Conservation (phyloP, 2,888 invertebrate species). For the Archips crataeganus region DNA sequence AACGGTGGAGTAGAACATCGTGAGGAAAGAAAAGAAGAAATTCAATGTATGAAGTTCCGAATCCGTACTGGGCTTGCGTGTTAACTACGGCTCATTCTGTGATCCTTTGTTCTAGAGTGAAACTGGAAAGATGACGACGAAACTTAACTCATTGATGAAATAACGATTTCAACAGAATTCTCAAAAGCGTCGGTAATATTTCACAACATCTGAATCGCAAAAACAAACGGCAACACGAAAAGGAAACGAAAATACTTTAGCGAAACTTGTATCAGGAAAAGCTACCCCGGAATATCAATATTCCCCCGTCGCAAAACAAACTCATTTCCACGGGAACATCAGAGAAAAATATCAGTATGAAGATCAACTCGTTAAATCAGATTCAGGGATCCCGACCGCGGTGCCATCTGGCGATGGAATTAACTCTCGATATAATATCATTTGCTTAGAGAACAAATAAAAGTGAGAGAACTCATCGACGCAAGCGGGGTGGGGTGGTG, state of each 20-base stretch:
- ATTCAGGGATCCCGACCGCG: slow-evolving; percentile 39
- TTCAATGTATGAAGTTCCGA: no score
- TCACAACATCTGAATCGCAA: neutral
- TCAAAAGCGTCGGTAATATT: neutral
- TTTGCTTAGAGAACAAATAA: slow-evolving; percentile 64
- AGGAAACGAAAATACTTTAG: slow-evolving; percentile 11
- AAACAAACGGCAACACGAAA: slow-evolving; percentile 22
- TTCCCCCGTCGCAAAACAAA: slow-evolving; percentile 27
- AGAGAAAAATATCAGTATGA: slow-evolving; percentile 32
- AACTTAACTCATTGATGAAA: neutral
- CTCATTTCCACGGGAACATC: slow-evolving; percentile 32
- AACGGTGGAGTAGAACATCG: no score
- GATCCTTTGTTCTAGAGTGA: no score
- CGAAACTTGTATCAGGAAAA: slow-evolving; percentile 24
- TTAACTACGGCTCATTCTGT: no score
- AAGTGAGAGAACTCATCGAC: slow-evolving; percentile 58
- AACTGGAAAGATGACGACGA: no score
- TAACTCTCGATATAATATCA: slow-evolving; percentile 67
- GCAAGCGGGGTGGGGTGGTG: slow-evolving; percentile 38
- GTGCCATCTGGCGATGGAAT: slow-evolving; percentile 61
- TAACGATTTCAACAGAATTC: neutral
- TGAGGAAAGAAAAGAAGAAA: no score
- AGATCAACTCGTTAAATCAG: slow-evolving; percentile 40
- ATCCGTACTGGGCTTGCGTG: no score
- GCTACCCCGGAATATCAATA: slow-evolving; percentile 29